Evolutionary conservation across 2,888 invertebrate genomes (phyloP).

Genomic region (Polydrusus pterygomalis): DNA sequence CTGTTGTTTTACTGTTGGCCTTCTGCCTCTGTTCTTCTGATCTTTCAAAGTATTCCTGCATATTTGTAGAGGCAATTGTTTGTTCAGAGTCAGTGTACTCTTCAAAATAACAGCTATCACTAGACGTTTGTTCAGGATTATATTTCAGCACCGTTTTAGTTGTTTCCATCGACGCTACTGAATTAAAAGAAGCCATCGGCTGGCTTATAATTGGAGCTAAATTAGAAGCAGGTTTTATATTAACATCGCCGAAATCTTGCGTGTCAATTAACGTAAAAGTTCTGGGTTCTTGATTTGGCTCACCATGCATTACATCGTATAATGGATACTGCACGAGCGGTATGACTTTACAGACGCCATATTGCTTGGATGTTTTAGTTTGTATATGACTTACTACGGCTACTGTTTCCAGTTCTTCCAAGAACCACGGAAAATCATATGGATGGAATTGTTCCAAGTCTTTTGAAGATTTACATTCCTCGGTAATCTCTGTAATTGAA

Average conservation of each 20-base stretch:
- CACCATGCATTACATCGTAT: constrained; percentile 14
- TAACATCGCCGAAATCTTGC: constrained; percentile 36
- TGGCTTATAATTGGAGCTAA: background rate
- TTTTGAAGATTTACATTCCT: background rate
- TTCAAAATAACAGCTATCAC: constrained; percentile 36
- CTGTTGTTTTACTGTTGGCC: background rate
- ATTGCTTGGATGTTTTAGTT: background rate
- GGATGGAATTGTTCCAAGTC: background rate
- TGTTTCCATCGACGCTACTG: background rate
- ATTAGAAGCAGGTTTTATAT: background rate
- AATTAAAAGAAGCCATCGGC: background rate
- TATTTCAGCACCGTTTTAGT: constrained; percentile 2
- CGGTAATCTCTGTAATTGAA: background rate
- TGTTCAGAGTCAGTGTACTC: constrained; percentile 51
- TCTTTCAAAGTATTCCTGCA: constrained; percentile 45
- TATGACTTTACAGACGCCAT: background rate
- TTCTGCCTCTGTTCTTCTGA: background rate
- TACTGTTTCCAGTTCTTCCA: background rate
- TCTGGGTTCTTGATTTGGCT: constrained; percentile 44
- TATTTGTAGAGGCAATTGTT: constrained; percentile 46
- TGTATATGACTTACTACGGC: background rate
- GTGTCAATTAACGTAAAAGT: constrained; percentile 36
- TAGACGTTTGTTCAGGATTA: background rate
- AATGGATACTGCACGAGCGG: constrained; percentile 27
- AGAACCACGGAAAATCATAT: constrained; percentile 42